Percentiles rank a stretch among this genome's conserved stretches.
Conservation (phyloP, 2,888 invertebrate genomes). For the Torymus aiolomorphi region DNA sequence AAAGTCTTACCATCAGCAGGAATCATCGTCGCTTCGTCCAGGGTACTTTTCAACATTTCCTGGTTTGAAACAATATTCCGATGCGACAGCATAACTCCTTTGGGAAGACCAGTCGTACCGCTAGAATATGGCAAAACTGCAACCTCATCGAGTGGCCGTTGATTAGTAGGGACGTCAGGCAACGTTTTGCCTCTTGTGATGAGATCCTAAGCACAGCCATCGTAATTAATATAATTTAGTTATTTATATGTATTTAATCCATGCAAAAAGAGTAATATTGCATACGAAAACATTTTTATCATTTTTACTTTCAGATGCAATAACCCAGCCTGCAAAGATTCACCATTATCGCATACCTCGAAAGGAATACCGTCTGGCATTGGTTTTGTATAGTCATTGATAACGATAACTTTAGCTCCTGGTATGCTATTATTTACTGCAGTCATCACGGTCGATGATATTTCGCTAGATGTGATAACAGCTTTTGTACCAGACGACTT, state of each 20-base stretch:
- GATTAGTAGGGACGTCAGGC: constrained; percentile 58
- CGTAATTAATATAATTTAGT: no score
- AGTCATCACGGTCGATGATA: constrained; percentile 76
- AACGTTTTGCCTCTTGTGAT: constrained; percentile 68
- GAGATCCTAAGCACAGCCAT: constrained; percentile 63
- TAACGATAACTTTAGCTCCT: constrained; percentile 66
- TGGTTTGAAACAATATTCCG: constrained; percentile 78
- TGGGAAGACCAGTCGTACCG: constrained; percentile 80
- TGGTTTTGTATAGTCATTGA: constrained; percentile 69
- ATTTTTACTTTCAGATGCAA: no score
- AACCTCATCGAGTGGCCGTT: constrained; percentile 62
- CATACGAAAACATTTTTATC: no score
- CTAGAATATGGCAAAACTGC: constrained; percentile 79
- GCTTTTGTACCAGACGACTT: constrained; percentile 80
- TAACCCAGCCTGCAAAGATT: neutral
- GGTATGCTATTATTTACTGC: constrained; percentile 66
- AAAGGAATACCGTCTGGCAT: constrained; percentile 80
- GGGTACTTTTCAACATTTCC: constrained; percentile 63
- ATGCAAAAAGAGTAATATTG: no score
- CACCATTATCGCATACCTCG: constrained; percentile 70
- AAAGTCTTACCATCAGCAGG: constrained; percentile 40
- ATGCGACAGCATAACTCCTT: constrained; percentile 78
- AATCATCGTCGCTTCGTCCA: neutral
- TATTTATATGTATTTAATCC: no score
- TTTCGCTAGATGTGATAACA: constrained; percentile 79